Percentiles rank a stretch among this genome's conserved stretches.
Conservation (phyloP, 2,888 invertebrate genomes). For the Heteromyza rotundicornis region DNA sequence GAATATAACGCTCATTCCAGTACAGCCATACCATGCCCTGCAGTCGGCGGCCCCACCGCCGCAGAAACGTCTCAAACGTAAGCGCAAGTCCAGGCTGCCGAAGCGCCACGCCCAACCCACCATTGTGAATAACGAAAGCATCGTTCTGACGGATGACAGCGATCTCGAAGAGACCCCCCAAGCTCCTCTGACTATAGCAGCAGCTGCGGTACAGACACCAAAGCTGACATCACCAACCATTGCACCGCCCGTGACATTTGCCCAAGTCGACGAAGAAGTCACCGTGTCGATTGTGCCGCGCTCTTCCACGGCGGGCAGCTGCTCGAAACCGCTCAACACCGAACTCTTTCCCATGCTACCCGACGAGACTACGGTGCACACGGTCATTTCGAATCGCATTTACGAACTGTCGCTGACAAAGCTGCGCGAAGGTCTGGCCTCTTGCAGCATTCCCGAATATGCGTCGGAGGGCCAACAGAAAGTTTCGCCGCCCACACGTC, state of each 20-base stretch:
- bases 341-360: constrained; percentile 46
- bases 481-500: constrained; percentile 42
- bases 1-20: constrained; percentile 38
- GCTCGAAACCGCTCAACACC: constrained; percentile 17
- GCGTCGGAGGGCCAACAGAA: constrained; percentile 40
- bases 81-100: constrained; percentile 36
- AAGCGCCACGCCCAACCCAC: constrained; percentile 36
- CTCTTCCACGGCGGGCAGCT: constrained; percentile 44
- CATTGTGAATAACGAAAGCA: constrained; percentile 39
- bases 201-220: not conserved
- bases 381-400: constrained; percentile 58
- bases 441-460: constrained; percentile 53
- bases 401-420: constrained; percentile 58
- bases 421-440: constrained; percentile 56
- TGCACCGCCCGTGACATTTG: constrained; percentile 36
- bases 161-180: not conserved
- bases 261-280: constrained; percentile 49
- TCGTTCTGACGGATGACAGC: constrained; percentile 50
- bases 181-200: not conserved
- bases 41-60: not conserved
- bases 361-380: constrained; percentile 58
- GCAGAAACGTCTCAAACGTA: constrained; percentile 24
- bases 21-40: constrained; percentile 1
- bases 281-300: constrained; percentile 56
- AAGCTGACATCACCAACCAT: constrained; percentile 43